Percentiles rank a stretch among this genome's conserved stretches.
phyloP scores from a whole-genome alignment of 2,113 vertebrate species.

The Anhinga anhinga region DNA sequence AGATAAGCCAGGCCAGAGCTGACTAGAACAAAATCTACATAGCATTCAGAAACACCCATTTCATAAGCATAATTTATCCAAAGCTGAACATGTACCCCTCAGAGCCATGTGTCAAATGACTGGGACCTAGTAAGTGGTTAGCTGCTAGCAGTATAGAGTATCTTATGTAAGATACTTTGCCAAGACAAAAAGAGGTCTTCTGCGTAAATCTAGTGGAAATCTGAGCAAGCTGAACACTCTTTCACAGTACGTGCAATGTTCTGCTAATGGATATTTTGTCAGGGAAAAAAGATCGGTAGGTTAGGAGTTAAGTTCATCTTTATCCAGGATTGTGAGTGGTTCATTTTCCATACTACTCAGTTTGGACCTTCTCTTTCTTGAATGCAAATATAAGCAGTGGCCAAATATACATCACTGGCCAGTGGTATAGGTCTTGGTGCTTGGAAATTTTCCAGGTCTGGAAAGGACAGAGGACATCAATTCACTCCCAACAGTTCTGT shows the following conservation, averaged over 20 bases:
- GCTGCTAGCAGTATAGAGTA: neutral
- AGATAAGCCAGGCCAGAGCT: neutral
- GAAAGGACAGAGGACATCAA: neutral
- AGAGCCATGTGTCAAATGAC: neutral
- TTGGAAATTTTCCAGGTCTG: neutral
- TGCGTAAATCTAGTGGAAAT: neutral
- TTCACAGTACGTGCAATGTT: neutral
- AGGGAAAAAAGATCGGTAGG: neutral
- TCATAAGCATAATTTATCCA: neutral
- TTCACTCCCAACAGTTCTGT: neutral
- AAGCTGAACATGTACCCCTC: neutral
- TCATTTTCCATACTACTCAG: neutral
- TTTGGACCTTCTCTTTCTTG: neutral
- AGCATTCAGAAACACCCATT: neutral
- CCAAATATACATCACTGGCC: neutral
- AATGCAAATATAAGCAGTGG: neutral
- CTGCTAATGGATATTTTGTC: neutral
- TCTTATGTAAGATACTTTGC: neutral
- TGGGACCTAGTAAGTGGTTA: neutral
- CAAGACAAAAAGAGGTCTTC: neutral
- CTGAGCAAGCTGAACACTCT: neutral
- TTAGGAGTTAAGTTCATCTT: neutral
- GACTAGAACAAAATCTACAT: neutral
- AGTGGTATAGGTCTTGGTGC: neutral
- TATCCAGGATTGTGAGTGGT: neutral